A percentile compares a stretch with the other conserved stretches of the same genome.
phyloP scores from a whole-genome alignment of 1,140 invertebrate genomes.

The Dendroctonus valens region DNA sequence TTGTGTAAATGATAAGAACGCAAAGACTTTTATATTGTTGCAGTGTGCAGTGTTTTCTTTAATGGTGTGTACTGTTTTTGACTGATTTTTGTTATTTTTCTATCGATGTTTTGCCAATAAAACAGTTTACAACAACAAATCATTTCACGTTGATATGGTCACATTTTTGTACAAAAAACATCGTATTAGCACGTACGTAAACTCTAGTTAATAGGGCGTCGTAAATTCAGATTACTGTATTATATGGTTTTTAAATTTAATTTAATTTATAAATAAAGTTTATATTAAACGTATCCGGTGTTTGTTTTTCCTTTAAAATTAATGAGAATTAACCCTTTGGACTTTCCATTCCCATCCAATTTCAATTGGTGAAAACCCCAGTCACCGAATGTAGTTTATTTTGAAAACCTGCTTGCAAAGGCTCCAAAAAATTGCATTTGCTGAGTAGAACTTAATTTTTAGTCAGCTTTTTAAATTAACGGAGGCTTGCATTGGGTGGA shows the following conservation, averaged over 20 bases:
- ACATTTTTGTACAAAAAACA: constrained; percentile 33
- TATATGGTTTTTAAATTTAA: constrained; percentile 35
- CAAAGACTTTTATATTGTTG: constrained; percentile 47
- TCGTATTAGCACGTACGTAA: constrained; percentile 4
- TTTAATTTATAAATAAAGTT: constrained; percentile 36
- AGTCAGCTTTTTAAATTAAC: too few relatives aligned
- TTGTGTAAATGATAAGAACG: constrained; percentile 30
- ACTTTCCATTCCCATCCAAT: too few relatives aligned
- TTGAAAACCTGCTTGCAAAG: too few relatives aligned
- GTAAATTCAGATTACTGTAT: constrained; percentile 39
- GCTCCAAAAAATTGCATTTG: too few relatives aligned
- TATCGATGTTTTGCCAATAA: constrained; percentile 35
- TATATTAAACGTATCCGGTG: constrained; percentile 24
- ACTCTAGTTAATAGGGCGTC: constrained; percentile 1
- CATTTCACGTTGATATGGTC: constrained; percentile 17
- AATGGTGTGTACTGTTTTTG: constrained; percentile 46
- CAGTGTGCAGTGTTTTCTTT: constrained; percentile 48
- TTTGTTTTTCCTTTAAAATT: not conserved
- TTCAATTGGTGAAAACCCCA: too few relatives aligned
- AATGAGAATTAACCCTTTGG: too few relatives aligned
- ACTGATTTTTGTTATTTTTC: constrained; percentile 46
- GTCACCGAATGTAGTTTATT: too few relatives aligned
- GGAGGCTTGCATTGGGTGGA: too few relatives aligned
- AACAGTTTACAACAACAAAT: constrained; percentile 36
- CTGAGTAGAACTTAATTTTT: too few relatives aligned